Evolutionary conservation across 1,140 invertebrate species (phyloP).

Genomic region (Maconellicoccus hirsutus): DNA sequence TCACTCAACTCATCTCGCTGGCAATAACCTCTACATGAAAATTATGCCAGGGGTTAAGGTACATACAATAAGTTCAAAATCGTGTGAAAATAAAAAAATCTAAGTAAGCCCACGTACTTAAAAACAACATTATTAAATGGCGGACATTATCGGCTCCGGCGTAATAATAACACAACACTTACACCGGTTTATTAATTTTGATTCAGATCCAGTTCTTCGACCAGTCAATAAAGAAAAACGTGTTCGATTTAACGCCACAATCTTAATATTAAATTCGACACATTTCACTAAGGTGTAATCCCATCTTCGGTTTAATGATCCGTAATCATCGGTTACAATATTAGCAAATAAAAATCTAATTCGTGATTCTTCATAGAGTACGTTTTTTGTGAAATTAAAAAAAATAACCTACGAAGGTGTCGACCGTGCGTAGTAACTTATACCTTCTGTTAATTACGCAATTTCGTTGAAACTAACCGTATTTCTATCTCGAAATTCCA

Average conservation of each 20-base stretch:
- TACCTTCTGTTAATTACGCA: not conserved
- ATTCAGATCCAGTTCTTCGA: not conserved
- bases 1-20: too few relatives aligned
- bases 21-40: not conserved
- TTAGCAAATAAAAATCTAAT: not conserved
- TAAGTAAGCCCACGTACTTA: not conserved
- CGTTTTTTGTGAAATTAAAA: constrained; percentile 1
- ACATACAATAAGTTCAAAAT: not conserved
- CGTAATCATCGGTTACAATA: constrained; percentile 8
- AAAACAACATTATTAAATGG: not conserved
- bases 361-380: not conserved
- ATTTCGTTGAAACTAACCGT: not conserved
- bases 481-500: too few relatives aligned
- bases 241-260: not conserved
- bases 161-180: not conserved
- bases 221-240: not conserved
- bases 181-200: constrained; percentile 4
- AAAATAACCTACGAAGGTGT: not conserved
- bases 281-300: constrained; percentile 4
- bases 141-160: constrained; percentile 1
- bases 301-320: constrained; percentile 8
- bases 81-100: not conserved
- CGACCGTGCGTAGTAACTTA: not conserved
- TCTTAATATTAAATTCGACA: constrained; percentile 9
- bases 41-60: not conserved